phyloP scores from a whole-genome alignment of 2,888 invertebrate genomes.

The Sclerodermus sp. region DNA sequence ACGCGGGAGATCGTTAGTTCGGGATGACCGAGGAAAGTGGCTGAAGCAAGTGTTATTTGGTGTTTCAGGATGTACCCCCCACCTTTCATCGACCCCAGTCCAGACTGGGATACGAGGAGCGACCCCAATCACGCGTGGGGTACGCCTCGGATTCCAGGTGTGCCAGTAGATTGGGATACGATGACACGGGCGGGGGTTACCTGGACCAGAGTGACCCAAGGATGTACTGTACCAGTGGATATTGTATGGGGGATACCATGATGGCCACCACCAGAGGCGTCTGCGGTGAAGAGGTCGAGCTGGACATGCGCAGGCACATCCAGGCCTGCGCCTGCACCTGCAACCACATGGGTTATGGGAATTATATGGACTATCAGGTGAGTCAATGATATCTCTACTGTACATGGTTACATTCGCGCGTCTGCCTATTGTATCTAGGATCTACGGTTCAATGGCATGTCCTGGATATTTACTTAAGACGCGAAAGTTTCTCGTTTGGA shows the following conservation, averaged over 20 bases:
- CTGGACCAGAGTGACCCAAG: slow-evolving; percentile 53
- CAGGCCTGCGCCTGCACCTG: slow-evolving; percentile 87
- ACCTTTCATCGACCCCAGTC: slow-evolving; percentile 52
- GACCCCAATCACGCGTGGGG: slow-evolving; percentile 53
- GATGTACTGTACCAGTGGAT: slow-evolving; percentile 55
- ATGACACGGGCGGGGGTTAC: slow-evolving; percentile 52
- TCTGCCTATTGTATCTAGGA: no score
- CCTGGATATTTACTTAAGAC: no score
- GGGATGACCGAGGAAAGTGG: no score
- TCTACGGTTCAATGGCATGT: no score
- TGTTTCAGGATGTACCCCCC: slow-evolving; percentile 38
- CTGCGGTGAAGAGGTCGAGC: slow-evolving; percentile 68
- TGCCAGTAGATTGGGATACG: slow-evolving; percentile 53
- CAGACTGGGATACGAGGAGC: slow-evolving; percentile 52
- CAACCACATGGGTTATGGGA: slow-evolving; percentile 92
- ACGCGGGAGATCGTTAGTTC: no score
- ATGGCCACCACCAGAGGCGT: slow-evolving; percentile 56
- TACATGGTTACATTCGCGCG: no score
- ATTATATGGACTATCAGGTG: slow-evolving; percentile 89
- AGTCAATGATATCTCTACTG: slow-evolving; percentile 20
- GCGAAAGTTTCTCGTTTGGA: no score
- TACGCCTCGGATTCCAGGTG: slow-evolving; percentile 54
- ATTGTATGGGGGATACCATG: slow-evolving; percentile 57
- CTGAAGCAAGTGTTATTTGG: no score
- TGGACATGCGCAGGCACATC: slow-evolving; percentile 86